A percentile compares a stretch with the other conserved stretches of the same genome.
These are phyloP conservation scores for Conchocele bisecta DNA, from an alignment of 2,888 invertebrate species.

Conservation along the genomic window DNA sequence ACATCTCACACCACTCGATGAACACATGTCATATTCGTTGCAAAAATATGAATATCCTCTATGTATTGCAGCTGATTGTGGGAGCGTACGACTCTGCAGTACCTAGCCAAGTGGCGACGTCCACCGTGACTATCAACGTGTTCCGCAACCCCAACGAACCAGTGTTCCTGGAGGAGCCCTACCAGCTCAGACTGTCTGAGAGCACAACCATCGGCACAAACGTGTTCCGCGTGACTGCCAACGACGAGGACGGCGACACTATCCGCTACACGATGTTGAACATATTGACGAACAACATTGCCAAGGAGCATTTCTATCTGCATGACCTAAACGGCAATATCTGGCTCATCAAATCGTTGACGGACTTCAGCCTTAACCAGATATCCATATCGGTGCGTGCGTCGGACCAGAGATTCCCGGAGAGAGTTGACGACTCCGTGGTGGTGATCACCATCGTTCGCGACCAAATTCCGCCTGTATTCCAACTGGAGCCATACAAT, in stretches of 20 bases:
- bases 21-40: too few relatives aligned
- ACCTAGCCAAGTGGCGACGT: slow-evolving; percentile 53
- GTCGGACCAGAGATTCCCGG: slow-evolving; percentile 65
- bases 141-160: slow-evolving; percentile 69
- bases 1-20: too few relatives aligned
- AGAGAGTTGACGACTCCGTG: slow-evolving; percentile 61
- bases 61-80: slow-evolving; percentile 66
- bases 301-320: slow-evolving; percentile 61
- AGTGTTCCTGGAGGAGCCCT: slow-evolving; percentile 62
- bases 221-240: slow-evolving; percentile 87
- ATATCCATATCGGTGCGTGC: slow-evolving; percentile 64
- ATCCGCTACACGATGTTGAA: slow-evolving; percentile 61
- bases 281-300: slow-evolving; percentile 48
- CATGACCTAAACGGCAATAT: slow-evolving; percentile 62
- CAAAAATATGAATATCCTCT: too few relatives aligned
- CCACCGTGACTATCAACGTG: slow-evolving; percentile 64
- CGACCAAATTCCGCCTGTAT: slow-evolving; percentile 67
- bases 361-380: slow-evolving; percentile 17
- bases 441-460: slow-evolving; percentile 63
- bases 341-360: slow-evolving; percentile 54
- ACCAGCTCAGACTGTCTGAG: slow-evolving; percentile 60
- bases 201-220: slow-evolving; percentile 82
- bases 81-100: slow-evolving; percentile 62
- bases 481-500: slow-evolving; percentile 63
- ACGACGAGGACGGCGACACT: slow-evolving; percentile 64